Conservation (phyloP, 2,888 invertebrate species). For the Pedicia rivosa region DNA sequence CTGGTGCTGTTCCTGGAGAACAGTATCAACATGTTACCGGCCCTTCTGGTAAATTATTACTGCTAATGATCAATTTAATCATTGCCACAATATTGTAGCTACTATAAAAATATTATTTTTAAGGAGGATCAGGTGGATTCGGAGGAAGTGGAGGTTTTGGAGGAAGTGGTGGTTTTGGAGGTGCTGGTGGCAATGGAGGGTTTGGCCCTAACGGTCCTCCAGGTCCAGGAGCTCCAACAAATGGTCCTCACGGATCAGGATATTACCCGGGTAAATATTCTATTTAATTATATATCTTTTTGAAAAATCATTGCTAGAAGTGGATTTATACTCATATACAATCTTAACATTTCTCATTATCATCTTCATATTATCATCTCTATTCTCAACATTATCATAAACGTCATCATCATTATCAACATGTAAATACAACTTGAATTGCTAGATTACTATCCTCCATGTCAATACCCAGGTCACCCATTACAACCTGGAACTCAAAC, state of each 20-base stretch:
- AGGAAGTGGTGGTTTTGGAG: conserved; percentile 11
- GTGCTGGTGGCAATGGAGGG: conserved; percentile 9
- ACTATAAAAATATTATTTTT: no score
- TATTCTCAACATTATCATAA: background rate
- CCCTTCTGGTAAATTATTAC: conserved; percentile 24
- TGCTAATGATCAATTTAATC: no score
- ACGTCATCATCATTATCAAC: no score
- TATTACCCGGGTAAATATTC: background rate
- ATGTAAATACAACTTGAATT: no score
- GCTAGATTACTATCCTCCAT: conserved; percentile 1
- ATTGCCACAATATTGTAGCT: no score
- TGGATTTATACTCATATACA: background rate
- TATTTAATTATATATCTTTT: background rate
- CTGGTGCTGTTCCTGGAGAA: background rate
- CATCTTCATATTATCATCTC: background rate
- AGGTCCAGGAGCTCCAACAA: conserved; percentile 3
- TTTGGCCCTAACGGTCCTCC: background rate
- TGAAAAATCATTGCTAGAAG: background rate
- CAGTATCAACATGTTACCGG: conserved; percentile 4
- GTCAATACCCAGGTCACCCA: conserved; percentile 1
- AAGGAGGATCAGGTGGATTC: conserved; percentile 8
- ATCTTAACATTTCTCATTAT: background rate
- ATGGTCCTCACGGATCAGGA: background rate
- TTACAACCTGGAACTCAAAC: background rate
- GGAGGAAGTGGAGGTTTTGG: conserved; percentile 12